phyloP scores from a whole-genome alignment of 2,888 invertebrate genomes.

The Andrena fulva region DNA sequence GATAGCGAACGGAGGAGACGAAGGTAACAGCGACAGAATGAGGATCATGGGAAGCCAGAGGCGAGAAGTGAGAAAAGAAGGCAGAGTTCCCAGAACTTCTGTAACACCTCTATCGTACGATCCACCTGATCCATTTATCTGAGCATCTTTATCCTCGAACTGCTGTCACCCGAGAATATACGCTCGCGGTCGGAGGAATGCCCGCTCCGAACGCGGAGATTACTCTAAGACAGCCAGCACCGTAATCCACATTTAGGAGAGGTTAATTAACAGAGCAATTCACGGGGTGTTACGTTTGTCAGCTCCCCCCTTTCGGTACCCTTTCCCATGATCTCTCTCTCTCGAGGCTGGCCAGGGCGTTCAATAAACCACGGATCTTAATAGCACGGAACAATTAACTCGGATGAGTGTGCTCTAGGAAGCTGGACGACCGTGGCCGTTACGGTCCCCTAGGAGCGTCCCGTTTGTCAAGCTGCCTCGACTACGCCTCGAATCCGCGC shows the following conservation, averaged over 20 bases:
- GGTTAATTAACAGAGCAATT: constrained; percentile 54
- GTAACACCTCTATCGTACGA: not conserved
- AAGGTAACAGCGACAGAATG: not conserved
- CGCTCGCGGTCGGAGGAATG: constrained; percentile 12
- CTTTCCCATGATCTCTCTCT: constrained; percentile 61
- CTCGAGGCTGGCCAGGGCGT: constrained; percentile 19
- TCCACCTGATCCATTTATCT: constrained; percentile 45
- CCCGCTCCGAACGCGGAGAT: not conserved
- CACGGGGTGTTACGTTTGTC: constrained; percentile 50
- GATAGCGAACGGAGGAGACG: too few relatives aligned
- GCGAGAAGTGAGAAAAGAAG: not conserved
- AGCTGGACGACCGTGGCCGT: constrained; percentile 36
- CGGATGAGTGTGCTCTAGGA: constrained; percentile 55
- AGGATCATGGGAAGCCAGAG: not conserved
- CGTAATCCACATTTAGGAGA: constrained; percentile 35
- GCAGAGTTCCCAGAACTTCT: constrained; percentile 8
- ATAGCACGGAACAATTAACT: constrained; percentile 68
- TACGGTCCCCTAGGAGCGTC: constrained; percentile 34
- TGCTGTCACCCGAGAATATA: constrained; percentile 10
- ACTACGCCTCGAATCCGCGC: constrained; percentile 32
- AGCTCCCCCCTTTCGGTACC: constrained; percentile 23
- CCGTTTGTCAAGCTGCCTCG: constrained; percentile 24
- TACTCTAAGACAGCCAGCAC: constrained; percentile 14
- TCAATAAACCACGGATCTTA: constrained; percentile 70
- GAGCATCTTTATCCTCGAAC: constrained; percentile 32